Percentiles rank a stretch among this genome's conserved stretches.
Conservation (phyloP, 2,888 invertebrate genomes). For the Caenorhabditis panamensis region DNA sequence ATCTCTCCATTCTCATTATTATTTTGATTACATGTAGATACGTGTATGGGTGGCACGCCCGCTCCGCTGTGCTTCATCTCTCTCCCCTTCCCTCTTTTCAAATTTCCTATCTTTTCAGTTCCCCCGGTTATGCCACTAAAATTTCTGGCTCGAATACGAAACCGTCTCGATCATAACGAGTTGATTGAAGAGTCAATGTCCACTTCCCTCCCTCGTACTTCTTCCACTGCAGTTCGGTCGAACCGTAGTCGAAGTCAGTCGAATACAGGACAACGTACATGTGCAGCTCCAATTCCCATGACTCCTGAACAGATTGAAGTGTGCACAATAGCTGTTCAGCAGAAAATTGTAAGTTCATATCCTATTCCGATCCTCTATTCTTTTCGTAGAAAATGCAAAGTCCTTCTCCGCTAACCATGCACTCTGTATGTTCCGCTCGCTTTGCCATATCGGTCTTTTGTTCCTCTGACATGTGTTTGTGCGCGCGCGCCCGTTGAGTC, state of each 20-base stretch:
- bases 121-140: background rate
- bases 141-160: background rate
- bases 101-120: background rate
- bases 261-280: too few relatives aligned
- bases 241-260: too few relatives aligned
- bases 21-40: background rate
- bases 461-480: slow-evolving; percentile 24
- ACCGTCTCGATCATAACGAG: too few relatives aligned
- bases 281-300: too few relatives aligned
- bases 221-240: too few relatives aligned
- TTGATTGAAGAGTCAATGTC: too few relatives aligned
- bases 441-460: slow-evolving; percentile 1
- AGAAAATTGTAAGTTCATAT: background rate
- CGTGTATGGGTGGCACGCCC: too few relatives aligned
- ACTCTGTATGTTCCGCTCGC: background rate
- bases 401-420: slow-evolving; percentile 5
- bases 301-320: background rate
- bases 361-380: background rate
- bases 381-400: background rate
- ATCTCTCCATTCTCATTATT: background rate
- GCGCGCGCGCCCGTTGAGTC: background rate
- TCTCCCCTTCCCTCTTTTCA: background rate
- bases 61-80: background rate
- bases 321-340: background rate
- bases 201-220: too few relatives aligned